Base-by-base conservation (phyloP, 2,888 invertebrate genomes). In the Anoplius nigerrimus region DNA sequence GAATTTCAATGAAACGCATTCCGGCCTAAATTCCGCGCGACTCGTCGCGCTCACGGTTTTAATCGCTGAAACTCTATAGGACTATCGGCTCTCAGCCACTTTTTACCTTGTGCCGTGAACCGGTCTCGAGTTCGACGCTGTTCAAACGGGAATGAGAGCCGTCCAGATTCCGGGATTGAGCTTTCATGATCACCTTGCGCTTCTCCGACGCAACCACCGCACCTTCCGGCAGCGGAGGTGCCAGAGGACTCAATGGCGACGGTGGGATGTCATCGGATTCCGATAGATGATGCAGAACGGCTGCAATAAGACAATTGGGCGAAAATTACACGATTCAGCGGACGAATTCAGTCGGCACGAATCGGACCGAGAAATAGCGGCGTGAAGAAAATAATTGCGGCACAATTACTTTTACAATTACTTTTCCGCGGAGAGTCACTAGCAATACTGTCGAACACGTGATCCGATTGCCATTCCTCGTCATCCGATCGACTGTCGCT, bases 101-200 rank as follows among this genome's bases (percentile, higher is more conserved):
- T 51, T 45, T 34, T 73, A 76, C 76, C 69, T 76, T 76, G 0
- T 76, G 66, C 3, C 58, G 68, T 27, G 69, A 91, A 18, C 76
- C 89, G 69, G 91, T 90, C 82, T 92, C 92, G 62, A 92, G 92
- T 86, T 92, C 92, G 11, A 91, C 90, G 78, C 92, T 92, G 84
- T 93, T 93, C 74, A 93, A 87, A 76, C 92, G 92, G 56, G 92
- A 91, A 75, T 92, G 92, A 92, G 93, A 93, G 20, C 92, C 90
- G 18, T 90, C 89, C 2, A 91, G 89, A 53, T 90, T 89, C 27
- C 72, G 78, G 4, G 65, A 27, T 13, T 68, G 62, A 16, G 82
- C 78, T 18, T 74, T 90, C 21, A 91, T 90, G 55, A 92, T 87
- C 0, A 92, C 90, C 61, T 92, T 90, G 66, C 91, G 91, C 69